Base-by-base conservation (phyloP, 2,888 invertebrate genomes). In the Plagodis dolabraria region DNA sequence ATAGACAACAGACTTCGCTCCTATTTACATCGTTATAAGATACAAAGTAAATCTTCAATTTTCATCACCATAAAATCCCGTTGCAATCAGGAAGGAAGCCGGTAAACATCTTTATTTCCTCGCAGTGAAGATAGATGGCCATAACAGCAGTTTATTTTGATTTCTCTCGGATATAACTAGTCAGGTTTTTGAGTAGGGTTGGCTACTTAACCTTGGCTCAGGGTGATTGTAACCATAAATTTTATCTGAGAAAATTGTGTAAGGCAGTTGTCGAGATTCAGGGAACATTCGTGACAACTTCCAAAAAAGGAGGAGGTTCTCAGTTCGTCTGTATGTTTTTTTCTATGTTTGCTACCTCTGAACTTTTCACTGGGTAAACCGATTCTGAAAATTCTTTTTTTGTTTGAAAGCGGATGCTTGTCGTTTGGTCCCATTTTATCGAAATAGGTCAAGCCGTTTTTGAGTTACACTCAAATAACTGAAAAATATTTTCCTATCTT, bases 221-320 rank as follows among this genome's bases (percentile, higher is more conserved):
- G 55, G 50, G 59, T 22, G 63, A 64, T 64, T 53, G 52, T 52
- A 38, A 45, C 49, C 50, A 49, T 65, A 67, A 67, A 57, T 61
- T 36, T 56, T 60, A 34, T 45, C 9, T 36, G 33, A 5, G 34
- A 12, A n/a, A 46, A 53, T 38, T 45, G 10, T 49, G 44, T 36
- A 53, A n/a, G 10, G n/a, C 44, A 49, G 33, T 38, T 22, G 34
- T 1, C 5, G 22, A 50, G 35, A 42, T 57, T 22, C 33, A 43
- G 12, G 38, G 1, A 9, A 7, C 38, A 8, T 38, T 9, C 38
- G 7, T 38, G 38, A 2, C 7, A n/a, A n/a, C n/a, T n/a, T n/a
- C n/a, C n/a, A n/a, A n/a, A n/a, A n/a, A n/a, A n/a, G n/a, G n/a
- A n/a, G n/a, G n/a, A n/a, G n/a, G n/a, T n/a, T n/a, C n/a, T n/a